Percentiles rank a stretch among this genome's conserved stretches.
These are phyloP conservation scores for Chloroceryle inda DNA, from an alignment of 2,797 vertebrate species.

Conservation along the genomic window DNA sequence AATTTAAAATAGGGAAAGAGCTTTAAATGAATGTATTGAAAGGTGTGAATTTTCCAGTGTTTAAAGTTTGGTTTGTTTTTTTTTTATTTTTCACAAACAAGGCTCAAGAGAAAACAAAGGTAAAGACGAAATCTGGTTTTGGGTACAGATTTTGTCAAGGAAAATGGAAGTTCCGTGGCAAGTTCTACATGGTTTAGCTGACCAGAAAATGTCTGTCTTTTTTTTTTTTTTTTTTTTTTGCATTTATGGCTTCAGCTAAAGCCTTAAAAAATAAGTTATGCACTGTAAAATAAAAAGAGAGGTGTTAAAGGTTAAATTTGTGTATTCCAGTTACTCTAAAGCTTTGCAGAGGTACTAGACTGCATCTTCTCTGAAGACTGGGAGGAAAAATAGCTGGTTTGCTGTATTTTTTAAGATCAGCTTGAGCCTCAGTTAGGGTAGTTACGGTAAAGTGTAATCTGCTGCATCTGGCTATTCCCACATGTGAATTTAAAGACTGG, in stretches of 20 bases:
- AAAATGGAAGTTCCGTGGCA: not conserved
- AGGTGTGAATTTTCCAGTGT: not conserved
- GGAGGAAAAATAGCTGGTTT: slow-evolving; percentile 55
- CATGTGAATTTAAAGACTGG: slow-evolving; percentile 77
- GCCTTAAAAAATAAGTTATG: not conserved
- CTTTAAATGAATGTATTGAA: not conserved
- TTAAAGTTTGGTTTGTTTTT: not conserved
- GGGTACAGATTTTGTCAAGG: not conserved
- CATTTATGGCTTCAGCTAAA: slow-evolving; percentile 8
- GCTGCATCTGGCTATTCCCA: slow-evolving; percentile 79
- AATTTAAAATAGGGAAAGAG: not conserved
- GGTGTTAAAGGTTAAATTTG: not conserved
- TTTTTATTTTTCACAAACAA: not conserved
- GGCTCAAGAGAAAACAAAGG: not conserved
- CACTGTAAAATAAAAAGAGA: not conserved
- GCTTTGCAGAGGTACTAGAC: not conserved
- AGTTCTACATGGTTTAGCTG: not conserved
- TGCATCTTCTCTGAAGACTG: not conserved
- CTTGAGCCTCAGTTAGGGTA: slow-evolving; percentile 82
- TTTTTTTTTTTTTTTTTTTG: not conserved
- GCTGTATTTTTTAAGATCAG: slow-evolving; percentile 49
- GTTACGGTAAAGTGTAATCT: slow-evolving; percentile 82
- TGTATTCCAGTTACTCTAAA: not conserved
- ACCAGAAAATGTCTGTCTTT: not conserved
- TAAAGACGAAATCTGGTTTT: not conserved